These are phyloP conservation scores for Psittacula cyanocephala DNA, from an alignment of 2,113 vertebrate genomes.

Conservation along the genomic window DNA sequence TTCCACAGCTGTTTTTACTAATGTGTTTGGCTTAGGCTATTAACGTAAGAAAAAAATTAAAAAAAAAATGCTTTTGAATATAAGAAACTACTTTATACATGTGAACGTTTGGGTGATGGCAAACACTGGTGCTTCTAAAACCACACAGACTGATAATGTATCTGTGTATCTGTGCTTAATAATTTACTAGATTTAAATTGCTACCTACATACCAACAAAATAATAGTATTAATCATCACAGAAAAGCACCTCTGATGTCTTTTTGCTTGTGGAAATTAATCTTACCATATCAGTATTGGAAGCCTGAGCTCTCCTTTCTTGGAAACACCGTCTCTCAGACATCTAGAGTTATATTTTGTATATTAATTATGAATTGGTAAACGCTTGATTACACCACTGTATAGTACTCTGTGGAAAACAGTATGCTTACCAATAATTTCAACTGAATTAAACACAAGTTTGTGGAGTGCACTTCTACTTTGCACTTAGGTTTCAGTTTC, in stretches of 20 bases:
- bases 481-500: not conserved
- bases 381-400: not conserved
- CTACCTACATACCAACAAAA: not conserved
- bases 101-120: not conserved
- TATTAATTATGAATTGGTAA: not conserved
- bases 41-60: not conserved
- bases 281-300: not conserved
- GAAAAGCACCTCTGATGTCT: not conserved
- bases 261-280: not conserved
- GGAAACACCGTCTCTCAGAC: not conserved
- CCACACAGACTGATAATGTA: not conserved
- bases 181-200: not conserved
- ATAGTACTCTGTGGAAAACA: not conserved
- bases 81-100: not conserved
- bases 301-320: not conserved
- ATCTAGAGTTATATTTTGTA: not conserved
- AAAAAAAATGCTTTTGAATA: not conserved
- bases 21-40: not conserved
- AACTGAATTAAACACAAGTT: not conserved
- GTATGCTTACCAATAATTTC: not conserved
- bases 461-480: not conserved
- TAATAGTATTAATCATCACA: not conserved
- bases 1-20: not conserved
- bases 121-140: not conserved
- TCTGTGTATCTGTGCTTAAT: not conserved